Conservation (phyloP, 2,113 vertebrate species). For the Thunnus maccoyii region DNA sequence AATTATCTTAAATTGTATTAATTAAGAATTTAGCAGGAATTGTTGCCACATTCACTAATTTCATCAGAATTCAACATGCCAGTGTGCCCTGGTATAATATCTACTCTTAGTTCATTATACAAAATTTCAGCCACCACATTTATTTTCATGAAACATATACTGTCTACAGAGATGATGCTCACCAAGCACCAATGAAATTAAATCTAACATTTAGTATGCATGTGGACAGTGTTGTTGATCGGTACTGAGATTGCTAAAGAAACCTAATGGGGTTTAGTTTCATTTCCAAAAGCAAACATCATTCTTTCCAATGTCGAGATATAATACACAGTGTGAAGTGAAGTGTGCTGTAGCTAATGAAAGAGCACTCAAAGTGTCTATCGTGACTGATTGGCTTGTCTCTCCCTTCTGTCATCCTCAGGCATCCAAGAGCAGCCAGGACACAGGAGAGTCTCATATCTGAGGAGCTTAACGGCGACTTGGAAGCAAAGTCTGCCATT, state of each 20-base stretch:
- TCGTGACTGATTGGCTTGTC: constrained; percentile 10
- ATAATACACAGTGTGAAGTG: background rate
- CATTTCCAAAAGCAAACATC: background rate
- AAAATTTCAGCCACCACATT: background rate
- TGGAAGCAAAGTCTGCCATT: background rate
- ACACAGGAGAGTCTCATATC: constrained; percentile 80
- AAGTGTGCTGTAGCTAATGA: constrained; percentile 11
- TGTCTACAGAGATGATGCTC: background rate
- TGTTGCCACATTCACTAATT: too few species aligned
- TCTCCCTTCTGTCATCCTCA: constrained; percentile 55
- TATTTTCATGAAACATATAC: background rate
- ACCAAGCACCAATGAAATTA: constrained; percentile 3
- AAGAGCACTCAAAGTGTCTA: constrained; percentile 19
- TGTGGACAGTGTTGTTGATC: background rate
- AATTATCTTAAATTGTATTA: background rate
- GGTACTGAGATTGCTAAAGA: background rate
- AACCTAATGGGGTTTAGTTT: background rate
- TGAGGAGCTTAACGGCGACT: constrained; percentile 31
- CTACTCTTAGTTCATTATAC: background rate
- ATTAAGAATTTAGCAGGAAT: too few species aligned
- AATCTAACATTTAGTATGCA: background rate
- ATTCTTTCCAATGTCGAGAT: background rate
- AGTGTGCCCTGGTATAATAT: background rate
- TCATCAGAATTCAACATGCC: background rate
- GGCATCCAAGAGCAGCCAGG: constrained; percentile 74